phyloP scores from a whole-genome alignment of 2,113 vertebrate species.

The Camelus dromedarius region DNA sequence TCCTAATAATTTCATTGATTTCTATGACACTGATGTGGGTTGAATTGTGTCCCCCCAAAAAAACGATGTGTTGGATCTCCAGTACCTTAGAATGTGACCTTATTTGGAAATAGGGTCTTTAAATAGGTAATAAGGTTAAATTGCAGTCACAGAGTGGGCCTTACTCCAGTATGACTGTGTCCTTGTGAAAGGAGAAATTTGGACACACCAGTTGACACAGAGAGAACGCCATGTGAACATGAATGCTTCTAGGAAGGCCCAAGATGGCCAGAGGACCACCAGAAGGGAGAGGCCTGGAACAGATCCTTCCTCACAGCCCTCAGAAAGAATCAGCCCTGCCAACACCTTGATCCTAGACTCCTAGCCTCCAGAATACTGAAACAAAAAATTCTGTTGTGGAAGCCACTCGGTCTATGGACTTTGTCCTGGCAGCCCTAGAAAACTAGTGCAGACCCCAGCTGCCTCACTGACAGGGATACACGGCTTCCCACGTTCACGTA shows the following conservation, averaged over 20 bases:
- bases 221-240: neutral
- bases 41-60: neutral
- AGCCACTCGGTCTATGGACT: neutral
- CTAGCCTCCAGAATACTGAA: neutral
- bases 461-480: neutral
- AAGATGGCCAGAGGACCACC: neutral
- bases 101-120: neutral
- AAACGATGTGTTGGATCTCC: neutral
- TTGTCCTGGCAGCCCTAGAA: neutral
- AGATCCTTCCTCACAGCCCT: neutral
- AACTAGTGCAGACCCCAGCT: neutral
- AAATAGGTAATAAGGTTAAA: neutral
- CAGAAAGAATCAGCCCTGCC: neutral
- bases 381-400: neutral
- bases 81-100: neutral
- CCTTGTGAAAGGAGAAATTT: neutral
- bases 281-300: neutral
- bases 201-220: neutral
- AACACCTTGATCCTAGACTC: neutral
- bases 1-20: conserved; percentile 31
- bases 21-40: neutral
- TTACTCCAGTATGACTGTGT: neutral
- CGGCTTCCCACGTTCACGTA: neutral
- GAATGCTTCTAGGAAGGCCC: neutral
- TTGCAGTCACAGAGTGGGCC: neutral